Base-by-base conservation (phyloP, 2,797 vertebrate species). In the Rallus crepitans region DNA sequence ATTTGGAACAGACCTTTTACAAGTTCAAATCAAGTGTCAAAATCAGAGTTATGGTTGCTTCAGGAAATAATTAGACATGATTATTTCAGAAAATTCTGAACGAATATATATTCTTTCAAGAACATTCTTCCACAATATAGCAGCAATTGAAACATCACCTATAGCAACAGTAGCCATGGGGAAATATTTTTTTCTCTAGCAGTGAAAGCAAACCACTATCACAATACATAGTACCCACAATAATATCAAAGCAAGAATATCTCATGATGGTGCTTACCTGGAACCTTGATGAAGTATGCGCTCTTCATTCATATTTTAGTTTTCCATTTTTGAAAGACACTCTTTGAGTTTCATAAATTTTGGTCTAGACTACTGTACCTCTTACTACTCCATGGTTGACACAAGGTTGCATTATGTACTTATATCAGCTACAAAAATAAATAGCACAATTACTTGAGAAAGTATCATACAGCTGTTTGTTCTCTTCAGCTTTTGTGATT, bases 81-180 rank as follows among this genome's bases (percentile, higher is more conserved):
- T 85, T 78, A 79, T 94, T 93, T 92, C 53, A 71, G 65, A 82
- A 90, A 93, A 88, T 91, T 72, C 42, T 76, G 48, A 93, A 55
- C 42, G 59, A 39, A n/a, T n/a, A n/a, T 72, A 11, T 7, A 59
- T 72, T 91, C 16, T 82, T 93, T 86, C 47, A 79, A 30, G 60
- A 90, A 70, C 56, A 53, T 93, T 93, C 4, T 94, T 93, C 18
- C 56, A 82, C 70, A 79, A 42, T 84, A 77, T 60, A 91, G 35
- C 82, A 89, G 87, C 75, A 84, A 53, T 27, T 84, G 88, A 90
- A 90, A 60, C 21, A 77, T 96, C 94, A 79, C 91, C 90, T 96
- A 96, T 95, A 90, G 92, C 95, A 97, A 97, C 94, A 75, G 95
- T 94, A 96, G 92, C 69, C 82, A 95, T 90, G 93, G 94, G 94